Percentiles rank a stretch among this genome's conserved stretches.
Evolutionary conservation across 2,797 vertebrate species (phyloP).

Genomic region (Emys orbicularis): DNA sequence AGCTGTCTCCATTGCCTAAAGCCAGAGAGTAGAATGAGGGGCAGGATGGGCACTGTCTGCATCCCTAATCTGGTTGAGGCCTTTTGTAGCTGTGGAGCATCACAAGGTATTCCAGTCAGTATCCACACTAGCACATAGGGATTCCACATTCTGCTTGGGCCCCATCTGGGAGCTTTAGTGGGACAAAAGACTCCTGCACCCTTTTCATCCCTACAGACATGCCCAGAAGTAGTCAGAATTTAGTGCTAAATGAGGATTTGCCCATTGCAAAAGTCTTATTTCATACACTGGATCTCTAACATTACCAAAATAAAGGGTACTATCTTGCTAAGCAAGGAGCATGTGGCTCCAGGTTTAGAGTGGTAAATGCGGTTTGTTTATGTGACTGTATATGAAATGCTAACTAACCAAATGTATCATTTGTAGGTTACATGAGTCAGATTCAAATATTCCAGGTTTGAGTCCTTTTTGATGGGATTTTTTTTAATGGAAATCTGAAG

Average conservation of each 20-base stretch:
- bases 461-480: conserved; percentile 66
- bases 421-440: conserved; percentile 55
- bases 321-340: conserved; percentile 50
- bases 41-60: neutral
- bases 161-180: neutral
- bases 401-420: conserved; percentile 66
- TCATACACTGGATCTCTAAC: neutral
- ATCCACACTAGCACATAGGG: neutral
- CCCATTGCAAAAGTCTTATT: conserved; percentile 4
- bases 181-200: neutral
- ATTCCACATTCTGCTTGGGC: neutral
- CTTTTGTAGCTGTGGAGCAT: neutral
- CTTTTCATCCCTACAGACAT: neutral
- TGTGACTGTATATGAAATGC: conserved; percentile 50
- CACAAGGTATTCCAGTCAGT: neutral
- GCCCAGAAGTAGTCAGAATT: conserved; percentile 10
- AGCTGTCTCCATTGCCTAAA: neutral
- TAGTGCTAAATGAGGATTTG: neutral
- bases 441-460: conserved; percentile 61
- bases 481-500: conserved; percentile 63
- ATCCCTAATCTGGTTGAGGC: neutral
- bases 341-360: conserved; percentile 49
- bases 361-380: conserved; percentile 26
- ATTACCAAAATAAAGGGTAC: conserved; percentile 28
- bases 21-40: neutral